These are phyloP conservation scores for Labrus mixtus DNA, from an alignment of 2,113 vertebrate genomes.

Conservation along the genomic window DNA sequence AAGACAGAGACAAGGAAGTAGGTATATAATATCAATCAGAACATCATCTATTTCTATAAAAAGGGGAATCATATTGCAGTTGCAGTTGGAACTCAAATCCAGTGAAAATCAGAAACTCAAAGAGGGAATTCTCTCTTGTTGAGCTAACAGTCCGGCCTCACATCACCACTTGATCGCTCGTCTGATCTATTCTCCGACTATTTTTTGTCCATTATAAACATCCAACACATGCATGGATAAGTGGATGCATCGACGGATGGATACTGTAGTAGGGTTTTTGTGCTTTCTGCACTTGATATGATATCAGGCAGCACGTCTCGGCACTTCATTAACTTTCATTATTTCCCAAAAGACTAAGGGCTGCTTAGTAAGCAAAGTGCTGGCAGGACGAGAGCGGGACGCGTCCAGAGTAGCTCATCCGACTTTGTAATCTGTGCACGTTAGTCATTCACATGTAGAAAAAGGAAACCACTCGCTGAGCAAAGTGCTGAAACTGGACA, in stretches of 20 bases:
- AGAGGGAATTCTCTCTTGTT: too few relatives aligned
- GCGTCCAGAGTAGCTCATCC: neutral
- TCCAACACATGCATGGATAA: neutral
- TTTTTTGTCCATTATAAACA: neutral
- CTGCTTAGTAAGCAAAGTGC: conserved; percentile 2
- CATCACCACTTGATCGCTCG: neutral
- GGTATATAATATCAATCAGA: too few relatives aligned
- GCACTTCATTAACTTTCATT: conserved; percentile 21
- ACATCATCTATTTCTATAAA: too few relatives aligned
- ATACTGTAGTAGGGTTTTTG: neutral
- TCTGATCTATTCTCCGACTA: neutral
- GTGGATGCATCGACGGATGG: neutral
- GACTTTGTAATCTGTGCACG: neutral
- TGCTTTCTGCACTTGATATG: conserved; percentile 1
- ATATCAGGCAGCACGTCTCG: conserved; percentile 2
- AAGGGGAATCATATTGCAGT: too few relatives aligned
- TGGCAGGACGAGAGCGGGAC: neutral
- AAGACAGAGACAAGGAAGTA: neutral
- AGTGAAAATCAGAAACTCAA: neutral
- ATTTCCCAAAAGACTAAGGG: neutral
- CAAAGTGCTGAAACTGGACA: neutral
- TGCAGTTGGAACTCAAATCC: too few relatives aligned
- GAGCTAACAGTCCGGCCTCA: too few relatives aligned
- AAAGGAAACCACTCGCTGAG: neutral
- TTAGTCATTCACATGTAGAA: neutral